Base-by-base conservation (phyloP, 2,113 vertebrate species). In the Eulemur macaco region DNA sequence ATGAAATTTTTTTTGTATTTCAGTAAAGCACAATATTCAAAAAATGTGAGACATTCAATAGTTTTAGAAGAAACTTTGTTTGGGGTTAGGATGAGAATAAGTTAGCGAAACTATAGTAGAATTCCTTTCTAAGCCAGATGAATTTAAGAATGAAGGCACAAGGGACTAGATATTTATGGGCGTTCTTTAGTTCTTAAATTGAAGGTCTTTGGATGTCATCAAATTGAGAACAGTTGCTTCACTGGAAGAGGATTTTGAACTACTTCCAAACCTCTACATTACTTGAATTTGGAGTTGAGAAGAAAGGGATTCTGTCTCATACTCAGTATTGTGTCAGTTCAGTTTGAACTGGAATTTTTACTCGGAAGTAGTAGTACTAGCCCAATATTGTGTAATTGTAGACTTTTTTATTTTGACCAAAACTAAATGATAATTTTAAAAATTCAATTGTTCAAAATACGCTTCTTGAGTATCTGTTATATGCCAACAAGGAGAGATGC, bases 141-240 rank as follows among this genome's bases (percentile, higher is more conserved):
- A 88, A 83, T 92, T 96, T 95, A 84, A 96, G 66, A 94, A 81
- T 92, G 47, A 86, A 56, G 42, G 56, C 47, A 92, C n/a, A 83
- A 52, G 58, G 42, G 60, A 76, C 39, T 93, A 29, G 50, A 39
- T 93, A 9, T 82, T 82, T 37, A 42, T 81, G 50, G 15, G 9
- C 66, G 25, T 34, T 73, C 31, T 96, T 84, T 86, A 74, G 52
- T 91, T 96, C 54, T 93, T 95, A 86, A 92, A 27, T 86, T 71
- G 29, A 89, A 93, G 85, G 60, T 52, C 56, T 97, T 93, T 91
- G 68, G 14, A 89, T 92, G 50, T 91, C 81, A 86, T 47, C 88
- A 96, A 71, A 94, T 76, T 73, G 81, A 90, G 82, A 96, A 63
- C 52, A 82, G 80, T 95, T 96, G 23, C 34, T 45, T 42, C 42